Base-by-base conservation (phyloP, 1,140 invertebrate species). In the Atopsyche davidsoni region DNA sequence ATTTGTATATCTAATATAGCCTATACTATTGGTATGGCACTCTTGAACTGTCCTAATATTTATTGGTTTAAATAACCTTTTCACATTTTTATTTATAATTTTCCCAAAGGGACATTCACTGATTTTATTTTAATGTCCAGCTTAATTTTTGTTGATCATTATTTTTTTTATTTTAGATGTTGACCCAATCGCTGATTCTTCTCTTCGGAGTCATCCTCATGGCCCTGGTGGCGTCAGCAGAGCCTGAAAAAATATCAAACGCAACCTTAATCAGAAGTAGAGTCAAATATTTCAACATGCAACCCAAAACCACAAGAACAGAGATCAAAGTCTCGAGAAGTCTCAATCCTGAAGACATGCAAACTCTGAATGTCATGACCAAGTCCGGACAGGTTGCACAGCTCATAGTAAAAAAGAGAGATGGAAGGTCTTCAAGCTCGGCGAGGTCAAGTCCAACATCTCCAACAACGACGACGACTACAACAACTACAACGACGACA, bases 291-390 rank as follows among this genome's bases (percentile, higher is more conserved):
- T 24, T 43, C 4, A 50, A 21, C 10, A 17, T 72, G 22, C 68
- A 68, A 11, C 68, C 72, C 24, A 57, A 65, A 46, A 74, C 69
- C 10, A 78, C 85, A 2, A 75, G 86, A 39, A 88, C 86, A 2
- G 79, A 85, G 60, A 65, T 90, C 1, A 84, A 87, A 63, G 85
- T 90, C 2, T 81, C 84, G 0, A 75, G 85, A 55, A 87, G 83
- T 64, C 68, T 88, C 1, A 80, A 85, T 65, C 84, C 85, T 2
- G 79, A 83, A 3, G 78, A 83, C 34, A 87, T 79, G 17, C 80
- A 86, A 59, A 85, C 86, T 7, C 62, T 89, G 7, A 85, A 82
- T 60, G 82, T 90, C 0, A 76, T 81, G 46, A 86, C 85, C 0
- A 80, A 79, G 60, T 79, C 81, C 10, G 87, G 87, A 7, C 82